A percentile compares a stretch with the other conserved stretches of the same genome.
phyloP scores from a whole-genome alignment of 92 coral and sea anemone species.

The Epizoanthus rinbou region DNA sequence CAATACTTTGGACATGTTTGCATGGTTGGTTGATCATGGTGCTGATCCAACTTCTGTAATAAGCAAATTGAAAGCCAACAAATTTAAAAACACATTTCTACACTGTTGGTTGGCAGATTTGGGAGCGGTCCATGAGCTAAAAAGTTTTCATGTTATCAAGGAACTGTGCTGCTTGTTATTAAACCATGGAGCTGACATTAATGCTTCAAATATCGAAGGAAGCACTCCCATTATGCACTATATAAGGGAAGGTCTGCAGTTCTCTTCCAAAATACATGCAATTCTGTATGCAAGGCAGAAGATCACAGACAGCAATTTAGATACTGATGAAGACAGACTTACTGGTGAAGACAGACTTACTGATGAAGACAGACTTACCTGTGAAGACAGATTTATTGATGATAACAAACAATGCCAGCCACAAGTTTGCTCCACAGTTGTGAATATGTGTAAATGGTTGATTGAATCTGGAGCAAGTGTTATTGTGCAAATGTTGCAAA shows the following conservation, averaged over 20 bases:
- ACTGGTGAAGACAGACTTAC: too few relatives aligned
- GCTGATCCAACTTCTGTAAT: neutral
- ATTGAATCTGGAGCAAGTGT: constrained; percentile 13
- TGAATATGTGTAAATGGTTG: constrained; percentile 6
- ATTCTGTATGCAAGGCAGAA: neutral
- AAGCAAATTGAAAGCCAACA: neutral
- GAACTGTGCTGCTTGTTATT: constrained; percentile 1
- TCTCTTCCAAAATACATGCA: neutral
- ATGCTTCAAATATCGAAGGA: neutral
- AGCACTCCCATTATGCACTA: neutral
- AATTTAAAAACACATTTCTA: neutral
- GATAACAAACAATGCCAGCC: neutral
- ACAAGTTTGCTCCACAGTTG: neutral
- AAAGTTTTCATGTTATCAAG: neutral
- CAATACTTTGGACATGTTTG: constrained; percentile 16
- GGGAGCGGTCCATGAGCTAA: neutral
- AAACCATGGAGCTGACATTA: constrained; percentile 16
- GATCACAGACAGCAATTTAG: too few relatives aligned
- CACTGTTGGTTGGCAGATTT: neutral
- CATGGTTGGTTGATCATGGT: constrained; percentile 5
- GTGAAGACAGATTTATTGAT: neutral
- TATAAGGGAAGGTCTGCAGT: neutral
- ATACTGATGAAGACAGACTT: too few relatives aligned
- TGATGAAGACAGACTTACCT: neutral
- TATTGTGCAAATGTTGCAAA: neutral